These are phyloP conservation scores for Heliconius aoede DNA, from an alignment of 2,888 invertebrate genomes.

Conservation along the genomic window DNA sequence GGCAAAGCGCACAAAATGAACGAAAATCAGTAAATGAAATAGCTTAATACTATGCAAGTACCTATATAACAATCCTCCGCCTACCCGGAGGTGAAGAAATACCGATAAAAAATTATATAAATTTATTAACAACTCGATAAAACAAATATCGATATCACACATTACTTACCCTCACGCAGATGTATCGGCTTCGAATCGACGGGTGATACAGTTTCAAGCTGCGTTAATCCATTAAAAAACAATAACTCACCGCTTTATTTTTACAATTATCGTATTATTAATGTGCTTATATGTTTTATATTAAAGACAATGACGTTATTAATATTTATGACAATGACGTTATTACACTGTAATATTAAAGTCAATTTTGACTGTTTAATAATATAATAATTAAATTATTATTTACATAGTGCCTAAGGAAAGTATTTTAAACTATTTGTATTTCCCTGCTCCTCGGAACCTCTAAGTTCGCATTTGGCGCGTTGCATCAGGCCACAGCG, in stretches of 20 bases:
- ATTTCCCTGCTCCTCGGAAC: no score
- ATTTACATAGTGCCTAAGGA: no score
- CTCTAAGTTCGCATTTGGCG: no score
- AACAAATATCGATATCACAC: slow-evolving; percentile 17
- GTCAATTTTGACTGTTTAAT: background rate
- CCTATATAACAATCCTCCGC: no score
- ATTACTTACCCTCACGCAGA: slow-evolving; percentile 25
- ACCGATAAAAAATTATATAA: background rate
- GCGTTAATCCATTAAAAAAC: slow-evolving; percentile 24
- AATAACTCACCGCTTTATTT: slow-evolving; percentile 24
- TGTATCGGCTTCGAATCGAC: slow-evolving; percentile 26
- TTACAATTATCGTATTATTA: slow-evolving; percentile 12
- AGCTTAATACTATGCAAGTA: no score
- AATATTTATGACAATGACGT: no score
- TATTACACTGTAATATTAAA: background rate
- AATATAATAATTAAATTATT: no score
- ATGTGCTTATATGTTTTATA: slow-evolving; percentile 8
- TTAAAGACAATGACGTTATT: background rate
- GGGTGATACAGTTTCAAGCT: slow-evolving; percentile 33
- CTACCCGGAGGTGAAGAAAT: no score
- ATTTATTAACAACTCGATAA: background rate
- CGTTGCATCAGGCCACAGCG: no score
- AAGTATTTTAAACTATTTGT: no score
- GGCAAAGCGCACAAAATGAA: no score
- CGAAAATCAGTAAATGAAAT: no score